A percentile compares a stretch with the other conserved stretches of the same genome.
phyloP scores from a whole-genome alignment of 2,888 invertebrate genomes.

The Paralinhomoeus sp. region DNA sequence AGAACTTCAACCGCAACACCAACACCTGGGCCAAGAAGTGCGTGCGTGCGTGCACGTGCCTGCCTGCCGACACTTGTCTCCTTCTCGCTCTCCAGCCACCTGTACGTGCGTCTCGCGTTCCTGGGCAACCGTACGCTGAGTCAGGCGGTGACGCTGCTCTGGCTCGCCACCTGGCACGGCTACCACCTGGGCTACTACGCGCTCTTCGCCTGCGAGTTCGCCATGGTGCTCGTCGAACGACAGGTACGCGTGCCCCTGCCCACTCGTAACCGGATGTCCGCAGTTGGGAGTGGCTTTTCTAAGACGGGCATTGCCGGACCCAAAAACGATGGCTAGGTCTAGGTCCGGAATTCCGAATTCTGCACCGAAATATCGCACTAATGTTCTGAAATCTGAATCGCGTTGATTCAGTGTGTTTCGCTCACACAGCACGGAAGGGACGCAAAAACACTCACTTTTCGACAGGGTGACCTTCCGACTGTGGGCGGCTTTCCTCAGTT shows the following conservation, averaged over 20 bases:
- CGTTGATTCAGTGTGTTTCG: too few relatives aligned
- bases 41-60: not conserved
- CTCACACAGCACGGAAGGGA: too few relatives aligned
- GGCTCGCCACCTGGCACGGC: conserved; percentile 88
- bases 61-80: not conserved
- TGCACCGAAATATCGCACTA: not conserved
- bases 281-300: not conserved
- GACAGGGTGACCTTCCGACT: not conserved
- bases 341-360: too few relatives aligned
- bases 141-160: conserved; percentile 54
- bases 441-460: too few relatives aligned
- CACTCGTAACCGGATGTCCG: not conserved
- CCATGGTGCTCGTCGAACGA: conserved; percentile 60
- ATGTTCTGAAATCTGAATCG: too few relatives aligned
- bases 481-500: not conserved
- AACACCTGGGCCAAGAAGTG: conserved; percentile 61
- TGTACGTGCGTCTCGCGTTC: conserved; percentile 77
- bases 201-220: conserved; percentile 70
- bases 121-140: conserved; percentile 55
- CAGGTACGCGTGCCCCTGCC: conserved; percentile 36
- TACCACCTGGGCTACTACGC: conserved; percentile 77
- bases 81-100: conserved; percentile 36
- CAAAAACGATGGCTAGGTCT: too few relatives aligned
- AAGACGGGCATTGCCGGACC: too few relatives aligned
- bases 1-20: conserved; percentile 81